A percentile compares a stretch with the other conserved stretches of the same genome.
phyloP scores from a whole-genome alignment of 2,113 vertebrate genomes.

The Varanus salvator region DNA sequence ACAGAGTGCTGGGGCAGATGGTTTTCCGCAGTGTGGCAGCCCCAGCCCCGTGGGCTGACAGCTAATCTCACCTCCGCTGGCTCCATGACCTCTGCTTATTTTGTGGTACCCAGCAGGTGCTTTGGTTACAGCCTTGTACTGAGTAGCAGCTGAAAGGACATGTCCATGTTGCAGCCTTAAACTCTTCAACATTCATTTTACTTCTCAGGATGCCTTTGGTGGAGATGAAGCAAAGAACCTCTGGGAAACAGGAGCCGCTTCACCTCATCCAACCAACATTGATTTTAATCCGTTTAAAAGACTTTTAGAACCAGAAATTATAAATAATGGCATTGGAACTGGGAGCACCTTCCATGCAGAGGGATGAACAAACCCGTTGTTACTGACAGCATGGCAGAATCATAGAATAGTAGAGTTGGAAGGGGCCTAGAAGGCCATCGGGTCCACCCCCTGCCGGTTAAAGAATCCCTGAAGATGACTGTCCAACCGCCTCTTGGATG shows the following conservation, averaged over 20 bases:
- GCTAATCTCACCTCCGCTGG: too few relatives aligned
- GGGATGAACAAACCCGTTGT: too few relatives aligned
- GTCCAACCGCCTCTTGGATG: too few relatives aligned
- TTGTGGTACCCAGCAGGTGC: background rate
- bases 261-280: background rate
- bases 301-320: background rate
- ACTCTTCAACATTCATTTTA: background rate
- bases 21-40: too few relatives aligned
- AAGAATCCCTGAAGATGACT: too few relatives aligned
- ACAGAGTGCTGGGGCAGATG: too few relatives aligned
- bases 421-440: too few relatives aligned
- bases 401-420: too few relatives aligned
- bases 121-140: background rate
- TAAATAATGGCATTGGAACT: background rate
- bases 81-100: too few relatives aligned
- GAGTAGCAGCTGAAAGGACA: background rate
- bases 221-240: background rate
- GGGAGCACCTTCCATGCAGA: too few relatives aligned
- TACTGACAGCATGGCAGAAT: background rate
- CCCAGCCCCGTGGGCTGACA: too few relatives aligned
- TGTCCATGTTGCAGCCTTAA: background rate
- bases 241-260: background rate
- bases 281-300: background rate
- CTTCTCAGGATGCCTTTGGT: background rate
- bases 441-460: too few relatives aligned